Base-by-base conservation (phyloP, 2,113 vertebrate genomes). In the Himantopus leucocephalus region DNA sequence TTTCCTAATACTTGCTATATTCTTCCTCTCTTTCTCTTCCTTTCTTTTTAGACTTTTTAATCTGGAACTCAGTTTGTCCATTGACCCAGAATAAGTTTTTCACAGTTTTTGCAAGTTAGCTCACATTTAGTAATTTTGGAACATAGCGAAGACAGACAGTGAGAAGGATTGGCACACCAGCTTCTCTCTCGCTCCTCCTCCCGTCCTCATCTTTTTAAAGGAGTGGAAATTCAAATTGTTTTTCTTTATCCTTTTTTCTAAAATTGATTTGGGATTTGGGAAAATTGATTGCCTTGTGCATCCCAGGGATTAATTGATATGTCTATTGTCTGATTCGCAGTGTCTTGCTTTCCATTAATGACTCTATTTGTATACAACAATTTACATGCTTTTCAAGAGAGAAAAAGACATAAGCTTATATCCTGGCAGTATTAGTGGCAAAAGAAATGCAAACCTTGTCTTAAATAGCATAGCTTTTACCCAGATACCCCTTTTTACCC, bases 181-280 rank as follows among this genome's bases (percentile, higher is more conserved):
- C 50, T 91, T 82, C 53, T 12, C 22, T 35, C 24, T 85, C 20
- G 72, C 63, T 62, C 32, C 35, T 88, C 21, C 60, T 74, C 52
- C 34, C 43, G 43, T 62, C 17, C 27, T 29, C 5, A 5, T 85
- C 35, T 89, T 94, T 84, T 89, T 64, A 92, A 94, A 91, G n/a
- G 47, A 95, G 24, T 68, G 53, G 79, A 93, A 97, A 96, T 85
- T 78, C 35, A 53, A 59, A 63, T 73, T 72, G 58, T 37, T 91
- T 86, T 75, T 56, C 27, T 74, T 85, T 58, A 52, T 72, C 27
- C 22, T 88, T 83, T 88, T 47, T 88, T 92, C 39, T 1, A 1
- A 10, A 88, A 96, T 97, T 95, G 92, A 93, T 97, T 83, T 91
- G 87, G 73, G 92, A 95, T 97, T 97, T 97, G 73, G 70, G 66